Conservation (phyloP, 2,888 invertebrate genomes). For the Xylota segnis region DNA sequence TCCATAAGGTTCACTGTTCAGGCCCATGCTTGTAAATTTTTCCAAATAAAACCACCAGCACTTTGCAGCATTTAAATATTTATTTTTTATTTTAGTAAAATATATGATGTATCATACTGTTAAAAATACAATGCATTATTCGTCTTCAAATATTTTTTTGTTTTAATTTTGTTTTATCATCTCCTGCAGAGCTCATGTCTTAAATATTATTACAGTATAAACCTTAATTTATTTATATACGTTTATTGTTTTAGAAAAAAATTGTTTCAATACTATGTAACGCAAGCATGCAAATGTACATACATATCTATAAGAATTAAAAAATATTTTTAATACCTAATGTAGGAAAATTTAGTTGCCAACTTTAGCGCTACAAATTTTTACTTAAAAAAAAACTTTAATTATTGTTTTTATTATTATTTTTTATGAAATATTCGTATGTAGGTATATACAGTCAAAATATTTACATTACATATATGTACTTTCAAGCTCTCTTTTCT, state of each 20-base stretch:
- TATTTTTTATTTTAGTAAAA: conserved; percentile 21
- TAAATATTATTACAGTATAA: conserved; percentile 21
- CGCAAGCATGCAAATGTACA: conserved; percentile 28
- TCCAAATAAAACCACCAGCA: background rate
- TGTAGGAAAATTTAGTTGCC: conserved; percentile 53
- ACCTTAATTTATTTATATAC: conserved; percentile 15
- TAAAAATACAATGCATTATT: conserved; percentile 39
- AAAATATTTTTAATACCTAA: conserved; percentile 54
- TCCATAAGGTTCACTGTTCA: too few relatives aligned
- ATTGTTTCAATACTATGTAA: conserved; percentile 2
- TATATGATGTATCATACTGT: conserved; percentile 22
- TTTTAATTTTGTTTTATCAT: background rate
- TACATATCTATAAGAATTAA: conserved; percentile 11
- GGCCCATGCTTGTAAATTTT: too few relatives aligned
- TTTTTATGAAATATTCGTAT: conserved; percentile 17
- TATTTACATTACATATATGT: conserved; percentile 34
- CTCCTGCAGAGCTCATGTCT: background rate
- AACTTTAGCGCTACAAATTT: background rate
- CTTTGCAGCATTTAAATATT: conserved; percentile 2
- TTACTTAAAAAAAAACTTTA: background rate
- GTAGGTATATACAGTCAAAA: conserved; percentile 24
- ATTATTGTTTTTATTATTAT: background rate
- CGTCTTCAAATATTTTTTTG: background rate
- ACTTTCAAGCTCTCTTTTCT: background rate
- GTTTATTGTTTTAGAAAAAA: conserved; percentile 6